A percentile compares a stretch with the other conserved stretches of the same genome.
These are phyloP conservation scores for Cephus sareptanus DNA, from an alignment of 2,888 invertebrate genomes.

Conservation along the genomic window DNA sequence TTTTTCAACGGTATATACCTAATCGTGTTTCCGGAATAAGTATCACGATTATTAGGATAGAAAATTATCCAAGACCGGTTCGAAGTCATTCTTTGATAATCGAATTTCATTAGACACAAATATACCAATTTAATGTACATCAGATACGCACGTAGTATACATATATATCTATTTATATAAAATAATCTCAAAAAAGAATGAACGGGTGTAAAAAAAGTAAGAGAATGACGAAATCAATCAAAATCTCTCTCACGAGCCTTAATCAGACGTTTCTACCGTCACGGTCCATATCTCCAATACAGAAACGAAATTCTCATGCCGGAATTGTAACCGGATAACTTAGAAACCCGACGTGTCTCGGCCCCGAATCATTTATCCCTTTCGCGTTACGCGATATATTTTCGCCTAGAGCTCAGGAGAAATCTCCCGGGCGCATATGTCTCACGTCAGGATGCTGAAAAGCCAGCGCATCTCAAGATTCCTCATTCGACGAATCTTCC, in stretches of 20 bases:
- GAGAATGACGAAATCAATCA: background rate
- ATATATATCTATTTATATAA: background rate
- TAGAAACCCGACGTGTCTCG: background rate
- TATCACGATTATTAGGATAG: background rate
- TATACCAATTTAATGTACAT: background rate
- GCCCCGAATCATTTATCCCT: background rate
- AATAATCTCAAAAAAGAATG: background rate
- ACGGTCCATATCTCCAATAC: background rate
- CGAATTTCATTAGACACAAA: background rate
- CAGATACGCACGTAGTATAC: background rate
- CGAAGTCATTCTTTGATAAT: background rate
- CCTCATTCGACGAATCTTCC: background rate
- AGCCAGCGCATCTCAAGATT: background rate
- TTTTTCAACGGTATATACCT: background rate
- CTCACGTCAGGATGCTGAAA: background rate
- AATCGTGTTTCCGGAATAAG: background rate
- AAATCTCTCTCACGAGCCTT: background rate
- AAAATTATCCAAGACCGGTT: background rate
- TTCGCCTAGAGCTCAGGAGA: background rate
- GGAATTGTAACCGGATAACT: background rate
- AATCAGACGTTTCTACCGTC: background rate
- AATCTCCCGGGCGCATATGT: background rate
- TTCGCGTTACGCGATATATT: background rate
- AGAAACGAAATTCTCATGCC: background rate
- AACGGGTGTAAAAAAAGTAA: background rate